A percentile compares a stretch with the other conserved stretches of the same genome.
Evolutionary conservation across 2,113 vertebrate species (phyloP).

Genomic region (Pyrgilauda ruficollis): DNA sequence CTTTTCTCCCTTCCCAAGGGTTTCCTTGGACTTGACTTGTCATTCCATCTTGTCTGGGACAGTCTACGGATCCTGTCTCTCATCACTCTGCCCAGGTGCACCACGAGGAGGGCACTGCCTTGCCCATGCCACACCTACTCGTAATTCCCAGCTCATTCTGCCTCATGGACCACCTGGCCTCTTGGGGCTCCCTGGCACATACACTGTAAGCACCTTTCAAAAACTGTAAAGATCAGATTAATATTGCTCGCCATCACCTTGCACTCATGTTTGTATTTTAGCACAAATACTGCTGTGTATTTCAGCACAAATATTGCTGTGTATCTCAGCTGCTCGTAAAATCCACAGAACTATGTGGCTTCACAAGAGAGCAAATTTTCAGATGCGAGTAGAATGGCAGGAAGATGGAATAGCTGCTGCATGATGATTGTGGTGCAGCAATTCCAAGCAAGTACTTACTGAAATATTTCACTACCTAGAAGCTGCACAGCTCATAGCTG

Average conservation of each 20-base stretch:
- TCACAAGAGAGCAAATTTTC: not conserved
- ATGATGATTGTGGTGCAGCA: not conserved
- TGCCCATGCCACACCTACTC: not conserved
- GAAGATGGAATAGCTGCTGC: not conserved
- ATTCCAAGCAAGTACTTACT: not conserved
- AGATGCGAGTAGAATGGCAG: not conserved
- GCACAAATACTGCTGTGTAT: not conserved
- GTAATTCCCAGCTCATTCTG: not conserved
- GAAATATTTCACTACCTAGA: not conserved
- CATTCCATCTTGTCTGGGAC: not conserved
- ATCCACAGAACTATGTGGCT: not conserved
- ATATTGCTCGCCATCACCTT: not conserved
- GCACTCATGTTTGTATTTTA: not conserved
- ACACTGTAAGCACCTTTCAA: not conserved
- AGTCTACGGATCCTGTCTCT: accelerated
- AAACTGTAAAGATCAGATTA: not conserved
- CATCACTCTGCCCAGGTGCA: not conserved
- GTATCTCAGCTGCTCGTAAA: not conserved
- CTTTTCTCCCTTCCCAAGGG: not conserved
- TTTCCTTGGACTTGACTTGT: not conserved
- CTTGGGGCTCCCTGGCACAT: not conserved
- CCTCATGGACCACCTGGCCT: not conserved
- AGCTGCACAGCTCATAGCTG: not conserved
- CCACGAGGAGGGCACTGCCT: not conserved
- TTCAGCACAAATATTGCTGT: not conserved